Conservation (phyloP, 2,797 vertebrate genomes). For the Rhinoraja longicauda region DNA sequence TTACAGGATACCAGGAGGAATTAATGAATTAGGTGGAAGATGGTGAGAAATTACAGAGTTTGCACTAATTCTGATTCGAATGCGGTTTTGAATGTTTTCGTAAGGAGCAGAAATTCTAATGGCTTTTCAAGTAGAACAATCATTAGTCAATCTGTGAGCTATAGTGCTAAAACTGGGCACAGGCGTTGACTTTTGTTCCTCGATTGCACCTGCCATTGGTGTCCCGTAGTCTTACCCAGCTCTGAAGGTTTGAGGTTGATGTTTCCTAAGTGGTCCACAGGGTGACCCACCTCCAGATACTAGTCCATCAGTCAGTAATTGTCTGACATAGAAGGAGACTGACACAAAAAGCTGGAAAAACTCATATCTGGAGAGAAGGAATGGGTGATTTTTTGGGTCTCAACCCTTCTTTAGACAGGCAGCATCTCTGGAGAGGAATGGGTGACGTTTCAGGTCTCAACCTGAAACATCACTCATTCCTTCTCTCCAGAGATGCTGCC, state of each 20-base stretch:
- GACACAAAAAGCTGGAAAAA: too few species aligned
- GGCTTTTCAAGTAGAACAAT: neutral
- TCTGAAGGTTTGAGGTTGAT: neutral
- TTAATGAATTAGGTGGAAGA: neutral
- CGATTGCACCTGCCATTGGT: neutral
- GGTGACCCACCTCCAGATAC: neutral
- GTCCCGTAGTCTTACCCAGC: neutral
- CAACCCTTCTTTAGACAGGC: too few species aligned
- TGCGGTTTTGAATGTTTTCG: neutral
- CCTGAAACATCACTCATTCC: too few species aligned
- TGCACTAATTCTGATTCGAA: too few species aligned
- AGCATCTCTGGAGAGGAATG: too few species aligned
- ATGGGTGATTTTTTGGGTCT: too few species aligned
- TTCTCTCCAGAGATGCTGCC: too few species aligned
- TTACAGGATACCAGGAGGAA: neutral
- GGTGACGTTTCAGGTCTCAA: too few species aligned
- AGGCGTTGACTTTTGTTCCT: neutral
- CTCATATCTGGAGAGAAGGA: too few species aligned
- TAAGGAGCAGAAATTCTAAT: neutral
- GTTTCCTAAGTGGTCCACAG: neutral
- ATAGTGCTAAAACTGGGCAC: neutral
- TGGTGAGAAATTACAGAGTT: neutral
- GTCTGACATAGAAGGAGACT: too few species aligned
- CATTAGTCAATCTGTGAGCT: constrained; percentile 9
- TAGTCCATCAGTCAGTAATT: neutral